phyloP scores from a whole-genome alignment of 2,888 invertebrate species.

The Miltochrista miniata region DNA sequence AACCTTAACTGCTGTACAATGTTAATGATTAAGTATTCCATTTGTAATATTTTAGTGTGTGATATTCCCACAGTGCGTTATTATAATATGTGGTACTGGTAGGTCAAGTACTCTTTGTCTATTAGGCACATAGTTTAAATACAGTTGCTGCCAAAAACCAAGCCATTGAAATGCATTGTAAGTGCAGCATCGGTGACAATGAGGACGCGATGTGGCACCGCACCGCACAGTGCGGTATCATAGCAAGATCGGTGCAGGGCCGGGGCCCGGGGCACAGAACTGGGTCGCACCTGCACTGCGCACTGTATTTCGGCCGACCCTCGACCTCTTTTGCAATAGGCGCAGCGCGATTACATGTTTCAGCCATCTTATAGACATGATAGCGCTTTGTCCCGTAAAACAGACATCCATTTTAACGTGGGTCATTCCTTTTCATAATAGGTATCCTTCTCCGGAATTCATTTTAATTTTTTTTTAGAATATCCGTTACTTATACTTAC shows the following conservation, averaged over 20 bases:
- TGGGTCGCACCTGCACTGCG: conserved; percentile 78
- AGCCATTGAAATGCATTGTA: background rate
- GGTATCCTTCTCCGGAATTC: too few species aligned
- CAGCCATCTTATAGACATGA: background rate
- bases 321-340: conserved; percentile 59
- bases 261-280: conserved; percentile 38
- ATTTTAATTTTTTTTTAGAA: too few species aligned
- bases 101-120: conserved; percentile 1
- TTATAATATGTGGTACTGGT: conserved; percentile 16
- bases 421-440: too few species aligned
- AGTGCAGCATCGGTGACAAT: conserved; percentile 11
- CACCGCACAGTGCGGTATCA: conserved; percentile 16
- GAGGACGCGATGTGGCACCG: conserved; percentile 14
- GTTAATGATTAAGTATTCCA: background rate
- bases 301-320: conserved; percentile 37
- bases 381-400: background rate
- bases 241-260: background rate
- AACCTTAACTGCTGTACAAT: background rate
- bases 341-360: conserved; percentile 44
- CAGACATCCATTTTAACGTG: background rate
- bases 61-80: conserved; percentile 29
- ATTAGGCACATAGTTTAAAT: too few species aligned
- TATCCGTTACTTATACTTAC: too few species aligned
- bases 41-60: background rate
- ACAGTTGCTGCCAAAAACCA: too few species aligned